A percentile compares a stretch with the other conserved stretches of the same genome.
Evolutionary conservation across 1,140 invertebrate genomes (phyloP).

Genomic region (Atta cephalotes): DNA sequence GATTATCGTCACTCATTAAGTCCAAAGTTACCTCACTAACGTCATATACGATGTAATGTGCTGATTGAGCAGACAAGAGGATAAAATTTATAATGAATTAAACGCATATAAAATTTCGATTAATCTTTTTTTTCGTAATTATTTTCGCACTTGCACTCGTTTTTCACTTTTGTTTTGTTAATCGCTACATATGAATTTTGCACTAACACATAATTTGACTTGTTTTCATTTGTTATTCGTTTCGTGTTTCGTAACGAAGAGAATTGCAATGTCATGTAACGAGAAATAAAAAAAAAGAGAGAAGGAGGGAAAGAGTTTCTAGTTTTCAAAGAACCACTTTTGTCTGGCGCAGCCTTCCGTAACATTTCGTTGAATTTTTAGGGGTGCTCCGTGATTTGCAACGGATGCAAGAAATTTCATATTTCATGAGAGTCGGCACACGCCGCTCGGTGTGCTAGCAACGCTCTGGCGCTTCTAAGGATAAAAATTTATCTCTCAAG

Average conservation of each 20-base stretch:
- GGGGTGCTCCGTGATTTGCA: slow-evolving; percentile 58
- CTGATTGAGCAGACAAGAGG: background rate
- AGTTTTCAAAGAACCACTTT: slow-evolving; percentile 51
- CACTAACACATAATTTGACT: slow-evolving; percentile 18
- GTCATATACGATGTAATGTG: background rate
- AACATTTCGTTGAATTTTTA: slow-evolving; percentile 59
- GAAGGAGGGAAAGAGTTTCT: background rate
- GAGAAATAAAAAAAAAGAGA: slow-evolving; percentile 13
- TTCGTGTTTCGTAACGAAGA: slow-evolving; percentile 16
- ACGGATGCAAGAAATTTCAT: slow-evolving; percentile 64
- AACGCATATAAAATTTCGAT: background rate
- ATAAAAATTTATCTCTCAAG: slow-evolving; percentile 53
- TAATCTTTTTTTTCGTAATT: slow-evolving; percentile 9
- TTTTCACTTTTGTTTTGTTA: no score
- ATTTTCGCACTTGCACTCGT: background rate
- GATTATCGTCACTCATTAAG: background rate
- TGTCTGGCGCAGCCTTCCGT: slow-evolving; percentile 34
- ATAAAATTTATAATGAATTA: slow-evolving; percentile 17
- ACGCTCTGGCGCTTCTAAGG: slow-evolving; percentile 9
- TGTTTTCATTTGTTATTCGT: slow-evolving; percentile 13
- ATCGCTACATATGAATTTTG: background rate
- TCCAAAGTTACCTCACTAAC: background rate
- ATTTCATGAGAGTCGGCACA: slow-evolving; percentile 52
- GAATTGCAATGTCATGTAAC: slow-evolving; percentile 35
- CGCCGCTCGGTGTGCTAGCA: background rate